phyloP scores from a whole-genome alignment of 2,113 vertebrate species.

The Dinomys branickii region DNA sequence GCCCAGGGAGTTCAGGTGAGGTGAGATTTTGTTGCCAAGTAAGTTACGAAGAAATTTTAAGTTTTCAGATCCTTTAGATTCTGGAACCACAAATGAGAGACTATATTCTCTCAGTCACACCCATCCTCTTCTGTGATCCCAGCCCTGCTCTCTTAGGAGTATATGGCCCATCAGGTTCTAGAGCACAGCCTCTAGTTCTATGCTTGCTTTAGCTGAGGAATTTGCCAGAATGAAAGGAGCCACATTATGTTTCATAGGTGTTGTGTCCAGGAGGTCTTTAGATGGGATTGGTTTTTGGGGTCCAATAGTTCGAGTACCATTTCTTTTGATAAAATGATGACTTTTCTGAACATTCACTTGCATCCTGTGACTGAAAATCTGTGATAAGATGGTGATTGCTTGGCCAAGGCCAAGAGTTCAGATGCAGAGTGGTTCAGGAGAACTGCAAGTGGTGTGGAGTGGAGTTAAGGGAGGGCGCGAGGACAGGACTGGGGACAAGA shows the following conservation, averaged over 20 bases:
- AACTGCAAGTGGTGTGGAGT: background rate
- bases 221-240: background rate
- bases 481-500: background rate
- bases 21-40: background rate
- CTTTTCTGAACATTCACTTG: background rate
- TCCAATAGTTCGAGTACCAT: background rate
- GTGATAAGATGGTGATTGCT: background rate
- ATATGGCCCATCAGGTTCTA: background rate
- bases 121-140: rapidly evolving
- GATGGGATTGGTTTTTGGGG: background rate
- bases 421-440: background rate
- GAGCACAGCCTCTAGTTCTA: background rate
- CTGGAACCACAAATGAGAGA: background rate
- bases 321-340: too few relatives aligned
- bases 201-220: background rate
- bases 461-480: background rate
- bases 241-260: background rate
- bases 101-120: background rate
- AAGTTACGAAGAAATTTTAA: background rate
- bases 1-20: background rate
- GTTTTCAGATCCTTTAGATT: background rate
- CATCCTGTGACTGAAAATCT: background rate
- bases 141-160: too few relatives aligned
- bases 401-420: background rate
- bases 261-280: background rate